Conservation (phyloP, 2,113 vertebrate species). For the Tragelaphus scriptus region DNA sequence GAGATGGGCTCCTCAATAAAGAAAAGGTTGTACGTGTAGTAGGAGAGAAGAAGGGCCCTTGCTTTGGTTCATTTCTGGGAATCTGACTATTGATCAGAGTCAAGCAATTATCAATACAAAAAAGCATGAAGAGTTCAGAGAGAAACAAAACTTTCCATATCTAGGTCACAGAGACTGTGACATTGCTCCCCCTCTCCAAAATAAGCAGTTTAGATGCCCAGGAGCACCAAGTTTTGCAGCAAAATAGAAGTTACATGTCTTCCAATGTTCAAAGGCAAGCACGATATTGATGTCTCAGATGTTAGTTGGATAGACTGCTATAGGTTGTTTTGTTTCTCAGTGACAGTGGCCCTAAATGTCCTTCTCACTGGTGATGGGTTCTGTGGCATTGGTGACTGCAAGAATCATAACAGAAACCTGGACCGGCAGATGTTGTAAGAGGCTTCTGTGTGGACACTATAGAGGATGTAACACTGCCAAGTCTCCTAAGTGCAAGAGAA, state of each 20-base stretch:
- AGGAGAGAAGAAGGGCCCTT: background rate
- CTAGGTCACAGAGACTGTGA: background rate
- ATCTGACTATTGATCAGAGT: background rate
- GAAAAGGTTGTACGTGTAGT: background rate
- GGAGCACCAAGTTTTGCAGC: background rate
- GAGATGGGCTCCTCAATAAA: background rate
- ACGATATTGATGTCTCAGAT: no score
- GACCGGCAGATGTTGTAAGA: background rate
- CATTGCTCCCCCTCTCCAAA: background rate
- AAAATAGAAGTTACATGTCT: background rate
- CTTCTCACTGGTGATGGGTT: background rate
- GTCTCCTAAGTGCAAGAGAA: background rate
- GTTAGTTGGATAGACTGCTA: no score
- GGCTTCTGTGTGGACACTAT: background rate
- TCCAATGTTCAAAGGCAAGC: background rate
- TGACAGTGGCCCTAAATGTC: background rate
- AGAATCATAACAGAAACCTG: background rate
- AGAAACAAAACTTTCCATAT: background rate
- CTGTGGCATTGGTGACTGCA: background rate
- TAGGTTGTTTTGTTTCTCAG: background rate
- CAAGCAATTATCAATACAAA: background rate
- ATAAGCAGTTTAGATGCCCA: background rate
- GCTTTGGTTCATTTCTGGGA: background rate
- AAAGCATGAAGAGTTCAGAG: background rate
- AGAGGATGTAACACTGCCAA: background rate